A percentile compares a stretch with the other conserved stretches of the same genome.
Evolutionary conservation across 2,113 vertebrate species (phyloP).

Genomic region (Alligator sinensis): DNA sequence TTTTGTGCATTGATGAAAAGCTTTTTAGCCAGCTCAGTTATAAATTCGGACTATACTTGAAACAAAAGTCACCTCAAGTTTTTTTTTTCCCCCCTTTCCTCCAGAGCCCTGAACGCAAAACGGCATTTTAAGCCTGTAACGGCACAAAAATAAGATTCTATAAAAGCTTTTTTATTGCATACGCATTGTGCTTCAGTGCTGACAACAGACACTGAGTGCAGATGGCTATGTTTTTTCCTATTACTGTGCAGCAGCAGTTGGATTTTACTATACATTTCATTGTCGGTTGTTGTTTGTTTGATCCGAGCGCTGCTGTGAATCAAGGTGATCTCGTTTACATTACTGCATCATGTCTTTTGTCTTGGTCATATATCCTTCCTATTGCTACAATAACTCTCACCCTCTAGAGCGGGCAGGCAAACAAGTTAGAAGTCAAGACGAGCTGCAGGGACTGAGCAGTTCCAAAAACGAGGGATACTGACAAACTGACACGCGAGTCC

Average conservation of each 20-base stretch:
- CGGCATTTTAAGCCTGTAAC: slow-evolving; percentile 19
- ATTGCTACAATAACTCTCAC: background rate
- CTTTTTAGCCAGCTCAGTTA: slow-evolving; percentile 63
- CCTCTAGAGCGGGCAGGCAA: background rate
- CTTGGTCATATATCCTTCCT: slow-evolving; percentile 32
- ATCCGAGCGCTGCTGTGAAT: slow-evolving; percentile 29
- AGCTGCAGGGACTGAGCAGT: background rate
- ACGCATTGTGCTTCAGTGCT: background rate
- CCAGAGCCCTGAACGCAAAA: slow-evolving; percentile 13
- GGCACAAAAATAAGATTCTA: slow-evolving; percentile 38
- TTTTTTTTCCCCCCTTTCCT: background rate
- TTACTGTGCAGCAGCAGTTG: slow-evolving; percentile 27
- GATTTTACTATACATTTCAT: slow-evolving; percentile 47
- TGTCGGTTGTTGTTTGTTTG: slow-evolving; percentile 34
- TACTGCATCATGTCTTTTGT: slow-evolving; percentile 28
- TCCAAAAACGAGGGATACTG: background rate
- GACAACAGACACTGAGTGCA: slow-evolving; percentile 13
- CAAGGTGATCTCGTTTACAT: background rate
- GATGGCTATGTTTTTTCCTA: background rate
- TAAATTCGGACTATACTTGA: slow-evolving; percentile 63
- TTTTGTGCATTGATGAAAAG: slow-evolving; percentile 73
- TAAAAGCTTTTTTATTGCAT: slow-evolving; percentile 23
- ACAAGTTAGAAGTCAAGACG: background rate
- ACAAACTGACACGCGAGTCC: background rate
- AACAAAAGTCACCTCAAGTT: slow-evolving; percentile 66